phyloP scores from a whole-genome alignment of 1,140 invertebrate genomes.

The Helicoverpa armigera region DNA sequence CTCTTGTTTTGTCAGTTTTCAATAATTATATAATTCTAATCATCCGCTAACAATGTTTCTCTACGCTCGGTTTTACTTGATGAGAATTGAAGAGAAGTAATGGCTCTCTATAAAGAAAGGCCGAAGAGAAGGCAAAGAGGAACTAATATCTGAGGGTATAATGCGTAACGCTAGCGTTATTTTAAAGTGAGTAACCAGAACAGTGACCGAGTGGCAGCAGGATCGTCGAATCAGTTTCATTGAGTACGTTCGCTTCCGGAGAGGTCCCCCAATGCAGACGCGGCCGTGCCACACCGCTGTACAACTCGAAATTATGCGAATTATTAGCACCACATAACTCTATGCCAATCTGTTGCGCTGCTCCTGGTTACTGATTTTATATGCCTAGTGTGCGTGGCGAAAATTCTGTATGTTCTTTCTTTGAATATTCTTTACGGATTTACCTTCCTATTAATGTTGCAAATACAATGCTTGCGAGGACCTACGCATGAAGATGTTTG shows the following conservation, averaged over 20 bases:
- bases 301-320: conserved; percentile 52
- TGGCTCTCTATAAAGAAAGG: not conserved
- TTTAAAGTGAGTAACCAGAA: conserved; percentile 71
- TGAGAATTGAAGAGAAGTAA: too few species aligned
- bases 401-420: too few species aligned
- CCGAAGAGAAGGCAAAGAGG: not conserved
- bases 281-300: conserved; percentile 46
- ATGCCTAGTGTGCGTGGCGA: too few species aligned
- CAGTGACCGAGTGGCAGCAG: conserved; percentile 77
- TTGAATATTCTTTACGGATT: too few species aligned
- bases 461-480: too few species aligned
- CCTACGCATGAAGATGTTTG: too few species aligned
- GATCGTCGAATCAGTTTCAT: conserved; percentile 78
- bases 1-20: not conserved
- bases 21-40: not conserved
- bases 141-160: not conserved
- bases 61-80: too few species aligned
- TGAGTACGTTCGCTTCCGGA: conserved; percentile 80
- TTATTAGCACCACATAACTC: conserved; percentile 43
- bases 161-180: conserved; percentile 23
- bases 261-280: conserved; percentile 72
- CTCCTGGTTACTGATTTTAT: not conserved
- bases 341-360: not conserved
- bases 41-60: not conserved
- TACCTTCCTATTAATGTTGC: too few species aligned